Percentiles rank a stretch among this genome's conserved stretches.
These are phyloP conservation scores for Apamea monoglypha DNA, from an alignment of 2,888 invertebrate genomes.

Conservation along the genomic window DNA sequence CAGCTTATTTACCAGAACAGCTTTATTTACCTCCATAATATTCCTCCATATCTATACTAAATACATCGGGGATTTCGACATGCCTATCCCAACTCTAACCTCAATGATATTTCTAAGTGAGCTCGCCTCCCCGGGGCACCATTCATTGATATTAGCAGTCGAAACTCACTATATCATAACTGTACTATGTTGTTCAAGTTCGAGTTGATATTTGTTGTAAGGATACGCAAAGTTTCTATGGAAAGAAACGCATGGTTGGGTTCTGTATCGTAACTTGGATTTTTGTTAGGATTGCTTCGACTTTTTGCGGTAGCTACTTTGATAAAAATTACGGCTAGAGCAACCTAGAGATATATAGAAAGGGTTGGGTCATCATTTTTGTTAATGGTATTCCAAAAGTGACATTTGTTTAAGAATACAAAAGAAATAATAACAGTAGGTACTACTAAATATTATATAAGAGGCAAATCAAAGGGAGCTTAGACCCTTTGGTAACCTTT, in stretches of 20 bases:
- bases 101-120: conserved; percentile 73
- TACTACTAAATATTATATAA: conserved; percentile 32
- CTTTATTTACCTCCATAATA: conserved; percentile 61
- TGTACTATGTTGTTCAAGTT: conserved; percentile 67
- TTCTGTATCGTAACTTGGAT: conserved; percentile 10
- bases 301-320: neutral
- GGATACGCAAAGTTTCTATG: conserved; percentile 55
- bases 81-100: conserved; percentile 66
- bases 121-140: conserved; percentile 73
- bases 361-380: neutral
- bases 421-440: conserved; percentile 14
- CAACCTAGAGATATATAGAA: neutral
- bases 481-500: conserved; percentile 57
- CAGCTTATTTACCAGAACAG: conserved; percentile 49
- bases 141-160: conserved; percentile 80
- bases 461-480: conserved; percentile 54
- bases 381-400: conserved; percentile 4
- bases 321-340: neutral
- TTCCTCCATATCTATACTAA: conserved; percentile 56
- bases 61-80: conserved; percentile 63
- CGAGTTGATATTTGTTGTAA: conserved; percentile 58
- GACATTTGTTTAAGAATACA: conserved; percentile 3
- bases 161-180: conserved; percentile 73
- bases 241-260: conserved; percentile 40
- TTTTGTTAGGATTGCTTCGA: neutral